Evolutionary conservation across 2,113 vertebrate species (phyloP), one percentile per base, ranked within the genome.

Genomic region (Corynorhinus townsendii): DNA sequence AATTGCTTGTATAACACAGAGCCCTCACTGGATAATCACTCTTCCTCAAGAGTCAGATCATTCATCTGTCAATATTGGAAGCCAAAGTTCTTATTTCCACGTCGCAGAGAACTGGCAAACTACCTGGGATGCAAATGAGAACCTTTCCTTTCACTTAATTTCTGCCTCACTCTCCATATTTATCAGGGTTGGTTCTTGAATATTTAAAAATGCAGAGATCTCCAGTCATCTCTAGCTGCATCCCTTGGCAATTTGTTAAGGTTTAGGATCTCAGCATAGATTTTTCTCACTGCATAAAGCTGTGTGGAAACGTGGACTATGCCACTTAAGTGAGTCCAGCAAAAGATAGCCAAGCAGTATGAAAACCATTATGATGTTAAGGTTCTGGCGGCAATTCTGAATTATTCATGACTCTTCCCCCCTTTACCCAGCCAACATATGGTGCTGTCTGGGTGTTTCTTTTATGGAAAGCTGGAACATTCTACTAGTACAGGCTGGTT

Each of bases 61-160:
- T 89, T 92, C 92, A 28, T 89, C 75, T 87, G 83, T 95, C 96
- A 95, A 95, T 95, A 95, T 56, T 72, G 88, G 93, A 94, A 96
- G 83, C 95, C 90, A 82, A 90, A 38, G 38, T 82, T 94, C 81
- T 90, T 90, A 86, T 86, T 93, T 93, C 83, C 82, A 81, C 77
- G 86, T 73, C 16, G 7, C n/a, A 54, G 81, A 40, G 54, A 96
- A 90, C 33, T 64, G 91, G 71, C n/a, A 38, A 85, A 79, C 24
- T 66, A 91, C n/a, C 73, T 83, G 81, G 79, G 87, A 88, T 69
- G 77, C 73, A 87, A 94, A 96, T 56, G 88, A 59, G 47, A 89
- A 83, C 28, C n/a, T 81, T 62, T 91, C 16, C 20, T 52, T 92
- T 66, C 45, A 89, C 75, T 94, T 73, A 88, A 54, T 89, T 45